Conservation (phyloP, 2,888 invertebrate genomes). For the Epirrhoe tristata region DNA sequence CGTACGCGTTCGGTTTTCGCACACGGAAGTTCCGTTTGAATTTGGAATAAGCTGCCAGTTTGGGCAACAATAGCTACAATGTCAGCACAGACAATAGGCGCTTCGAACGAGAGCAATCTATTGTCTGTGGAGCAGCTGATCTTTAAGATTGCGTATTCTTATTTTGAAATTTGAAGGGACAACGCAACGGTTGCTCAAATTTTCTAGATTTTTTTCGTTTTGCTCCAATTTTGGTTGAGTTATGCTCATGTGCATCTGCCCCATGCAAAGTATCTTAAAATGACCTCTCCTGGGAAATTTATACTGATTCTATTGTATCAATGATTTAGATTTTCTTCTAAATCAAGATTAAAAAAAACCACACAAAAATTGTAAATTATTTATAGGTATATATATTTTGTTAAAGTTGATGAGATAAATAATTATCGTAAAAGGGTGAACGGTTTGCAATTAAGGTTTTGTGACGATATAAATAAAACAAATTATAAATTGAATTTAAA, state of each 20-base stretch:
- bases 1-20: slow-evolving; percentile 76
- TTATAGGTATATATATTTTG: too few species aligned
- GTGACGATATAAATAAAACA: too few species aligned
- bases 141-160: slow-evolving; percentile 60
- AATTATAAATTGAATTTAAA: too few species aligned
- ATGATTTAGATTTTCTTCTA: neutral
- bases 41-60: slow-evolving; percentile 65
- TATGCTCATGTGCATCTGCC: slow-evolving; percentile 46
- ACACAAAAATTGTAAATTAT: too few species aligned
- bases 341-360: too few species aligned
- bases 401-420: too few species aligned
- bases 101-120: slow-evolving; percentile 69
- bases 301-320: neutral
- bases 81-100: slow-evolving; percentile 65
- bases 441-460: too few species aligned
- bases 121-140: slow-evolving; percentile 75
- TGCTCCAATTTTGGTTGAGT: slow-evolving; percentile 57
- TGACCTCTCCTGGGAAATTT: slow-evolving; percentile 28
- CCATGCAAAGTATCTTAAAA: slow-evolving; percentile 31
- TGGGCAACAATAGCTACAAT: slow-evolving; percentile 74
- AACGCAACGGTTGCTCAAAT: slow-evolving; percentile 64
- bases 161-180: slow-evolving; percentile 57
- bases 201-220: slow-evolving; percentile 56
- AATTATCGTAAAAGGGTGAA: too few species aligned
- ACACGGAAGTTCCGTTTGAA: slow-evolving; percentile 78